These are phyloP conservation scores for Rhyacophila evoluta DNA, from an alignment of 2,888 invertebrate species.

Conservation along the genomic window DNA sequence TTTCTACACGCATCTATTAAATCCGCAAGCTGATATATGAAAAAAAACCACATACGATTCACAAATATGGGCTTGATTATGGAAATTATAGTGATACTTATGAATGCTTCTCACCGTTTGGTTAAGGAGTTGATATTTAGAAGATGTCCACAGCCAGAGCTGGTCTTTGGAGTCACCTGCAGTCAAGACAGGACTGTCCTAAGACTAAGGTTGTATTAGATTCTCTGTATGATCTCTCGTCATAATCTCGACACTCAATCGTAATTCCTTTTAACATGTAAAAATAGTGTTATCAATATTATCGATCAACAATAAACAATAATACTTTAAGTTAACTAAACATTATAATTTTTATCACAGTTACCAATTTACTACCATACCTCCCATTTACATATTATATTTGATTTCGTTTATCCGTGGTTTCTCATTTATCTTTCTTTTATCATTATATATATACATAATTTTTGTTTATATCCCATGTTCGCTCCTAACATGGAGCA, in stretches of 20 bases:
- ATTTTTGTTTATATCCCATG: no score
- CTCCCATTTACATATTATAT: no score
- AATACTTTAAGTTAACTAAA: no score
- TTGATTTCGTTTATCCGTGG: no score
- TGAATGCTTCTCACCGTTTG: not conserved
- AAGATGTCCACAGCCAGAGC: not conserved
- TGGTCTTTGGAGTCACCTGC: slow-evolving; percentile 5
- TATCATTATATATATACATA: no score
- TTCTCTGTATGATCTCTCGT: not conserved
- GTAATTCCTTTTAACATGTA: not conserved
- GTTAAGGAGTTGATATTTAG: not conserved
- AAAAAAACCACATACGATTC: no score
- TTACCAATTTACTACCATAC: no score
- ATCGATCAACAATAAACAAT: no score
- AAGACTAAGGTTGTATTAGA: not conserved
- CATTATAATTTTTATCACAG: no score
- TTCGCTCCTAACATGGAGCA: no score
- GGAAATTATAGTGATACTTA: not conserved
- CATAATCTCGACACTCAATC: not conserved
- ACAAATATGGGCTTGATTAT: not conserved
- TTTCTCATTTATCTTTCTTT: no score
- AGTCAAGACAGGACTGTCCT: not conserved
- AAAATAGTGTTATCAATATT: not conserved
- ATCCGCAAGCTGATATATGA: not conserved
- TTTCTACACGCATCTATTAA: not conserved